Evolutionary conservation across 1,140 invertebrate genomes (phyloP), one percentile per base, ranked within the genome.

Genomic region (Elymnias hypermnestra): DNA sequence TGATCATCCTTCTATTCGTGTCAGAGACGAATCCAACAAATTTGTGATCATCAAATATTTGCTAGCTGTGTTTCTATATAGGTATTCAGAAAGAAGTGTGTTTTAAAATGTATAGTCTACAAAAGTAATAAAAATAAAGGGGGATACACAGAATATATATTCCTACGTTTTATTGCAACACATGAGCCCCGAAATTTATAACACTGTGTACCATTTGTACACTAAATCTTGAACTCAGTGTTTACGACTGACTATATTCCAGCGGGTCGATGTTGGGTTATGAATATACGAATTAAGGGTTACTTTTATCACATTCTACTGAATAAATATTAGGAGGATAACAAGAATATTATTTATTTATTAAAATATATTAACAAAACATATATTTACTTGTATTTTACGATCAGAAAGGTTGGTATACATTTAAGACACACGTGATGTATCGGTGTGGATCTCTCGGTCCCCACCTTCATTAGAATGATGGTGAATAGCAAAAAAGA

Each of bases 231-330:
- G 26, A 5, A 13, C 13, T 29, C 26, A 12, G 26, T 29, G 26
- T 29, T 29, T 29, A 29, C 26, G 26, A 4, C 26, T 29, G 13
- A 29, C 26, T 29, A 29, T 29, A 29, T 29, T 29, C 9, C 26
- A 1, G 9, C 26, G 7, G 26, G 9, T 29, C 6, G 26, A 1
- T 29, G 26, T 8, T 29, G 13, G 2, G 26, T 29, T 29, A 29
- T 29, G 26, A 10, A 29, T 29, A 29, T 29, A 12, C 9, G 26
- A n/a, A 13, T 29, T 29, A 29, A 29, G 26, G 5, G 10, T 29
- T 29, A 13, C 26, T 29, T 29, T 29, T 29, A 29, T 2, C 21
- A 22, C 21, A 22, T 22, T 8, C 8, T 22, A 22, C 5, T 6
- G 5, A 22, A 22, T 6, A 8, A 22, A 22, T 22, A 22, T 22